These are phyloP conservation scores for Muricea muricata DNA, from an alignment of 92 coral and sea anemone species.

Conservation along the genomic window DNA sequence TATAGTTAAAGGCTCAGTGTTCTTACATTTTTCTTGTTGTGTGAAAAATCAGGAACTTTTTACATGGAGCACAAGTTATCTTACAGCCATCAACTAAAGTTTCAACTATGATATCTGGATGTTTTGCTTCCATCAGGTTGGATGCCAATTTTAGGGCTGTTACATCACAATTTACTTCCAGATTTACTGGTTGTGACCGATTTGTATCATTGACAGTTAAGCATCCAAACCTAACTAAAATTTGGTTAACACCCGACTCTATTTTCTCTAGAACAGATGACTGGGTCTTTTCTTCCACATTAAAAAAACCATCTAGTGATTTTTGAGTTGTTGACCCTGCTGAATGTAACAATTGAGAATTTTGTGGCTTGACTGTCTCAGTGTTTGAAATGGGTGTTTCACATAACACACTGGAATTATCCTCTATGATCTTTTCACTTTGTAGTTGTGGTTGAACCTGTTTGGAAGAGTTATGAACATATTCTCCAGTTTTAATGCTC, in stretches of 20 bases:
- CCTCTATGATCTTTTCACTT: too few species aligned
- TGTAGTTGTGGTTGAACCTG: too few species aligned
- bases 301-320: neutral
- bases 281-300: neutral
- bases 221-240: neutral
- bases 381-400: too few species aligned
- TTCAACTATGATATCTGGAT: conserved; percentile 11
- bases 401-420: too few species aligned
- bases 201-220: neutral
- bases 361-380: too few species aligned
- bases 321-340: neutral
- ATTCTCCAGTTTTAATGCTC: too few species aligned
- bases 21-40: conserved; percentile 3
- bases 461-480: too few species aligned
- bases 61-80: conserved; percentile 1
- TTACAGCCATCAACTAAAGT: conserved; percentile 28
- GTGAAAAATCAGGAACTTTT: neutral
- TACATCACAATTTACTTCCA: conserved; percentile 18
- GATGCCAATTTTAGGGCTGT: conserved; percentile 1
- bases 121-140: conserved; percentile 11
- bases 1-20: too few species aligned
- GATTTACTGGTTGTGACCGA: neutral
- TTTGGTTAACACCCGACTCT: neutral
- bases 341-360: neutral
- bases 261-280: neutral